phyloP scores from a whole-genome alignment of 2,113 vertebrate species.

The Entomyzon cyanotis region DNA sequence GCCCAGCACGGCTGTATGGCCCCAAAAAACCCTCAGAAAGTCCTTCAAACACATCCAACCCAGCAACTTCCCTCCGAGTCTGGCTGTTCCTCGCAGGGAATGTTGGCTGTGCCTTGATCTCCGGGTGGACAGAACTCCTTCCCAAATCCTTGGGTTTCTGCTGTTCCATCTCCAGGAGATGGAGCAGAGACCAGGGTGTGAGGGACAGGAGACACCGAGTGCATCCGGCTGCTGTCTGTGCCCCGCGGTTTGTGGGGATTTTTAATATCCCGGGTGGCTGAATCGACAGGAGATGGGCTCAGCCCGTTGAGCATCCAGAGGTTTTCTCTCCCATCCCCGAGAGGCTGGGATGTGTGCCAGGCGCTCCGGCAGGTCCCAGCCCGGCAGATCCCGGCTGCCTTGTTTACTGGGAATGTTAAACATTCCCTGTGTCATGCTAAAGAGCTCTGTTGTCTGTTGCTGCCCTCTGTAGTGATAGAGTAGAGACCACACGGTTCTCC shows the following conservation, averaged over 20 bases:
- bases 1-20: neutral
- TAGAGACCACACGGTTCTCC: conserved; percentile 67
- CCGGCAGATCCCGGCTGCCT: neutral
- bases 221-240: neutral
- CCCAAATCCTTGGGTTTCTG: neutral
- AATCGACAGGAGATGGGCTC: neutral
- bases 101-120: accelerated
- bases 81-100: neutral
- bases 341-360: neutral
- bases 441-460: conserved; percentile 77
- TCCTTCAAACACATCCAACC: neutral
- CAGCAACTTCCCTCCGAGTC: neutral
- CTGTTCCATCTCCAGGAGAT: neutral
- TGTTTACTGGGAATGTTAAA: conserved; percentile 65
- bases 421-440: conserved; percentile 32
- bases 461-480: conserved; percentile 81
- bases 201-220: neutral
- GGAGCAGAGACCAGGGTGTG: neutral
- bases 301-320: neutral
- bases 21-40: neutral
- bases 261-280: neutral
- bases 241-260: neutral
- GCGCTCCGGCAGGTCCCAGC: neutral
- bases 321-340: neutral
- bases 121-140: neutral